A percentile compares a stretch with the other conserved stretches of the same genome.
Evolutionary conservation across 2,888 invertebrate genomes (phyloP).

Genomic region (Slavum lentiscoides): DNA sequence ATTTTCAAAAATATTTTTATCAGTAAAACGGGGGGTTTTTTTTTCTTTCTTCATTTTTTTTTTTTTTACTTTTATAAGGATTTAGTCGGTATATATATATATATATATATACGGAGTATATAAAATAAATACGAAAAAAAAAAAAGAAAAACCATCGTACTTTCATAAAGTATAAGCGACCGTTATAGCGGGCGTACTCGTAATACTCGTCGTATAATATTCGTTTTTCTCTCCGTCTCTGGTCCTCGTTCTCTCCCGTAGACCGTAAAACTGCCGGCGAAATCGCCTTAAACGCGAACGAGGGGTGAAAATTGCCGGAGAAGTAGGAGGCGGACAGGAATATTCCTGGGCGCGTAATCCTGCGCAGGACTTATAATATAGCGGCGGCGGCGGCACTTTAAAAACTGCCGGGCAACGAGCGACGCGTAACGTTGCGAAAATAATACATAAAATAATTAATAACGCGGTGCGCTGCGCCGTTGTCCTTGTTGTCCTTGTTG

Average conservation of each 20-base stretch:
- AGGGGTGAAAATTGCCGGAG: conserved; percentile 5
- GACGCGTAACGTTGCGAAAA: conserved; percentile 14
- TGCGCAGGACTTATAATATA: background rate
- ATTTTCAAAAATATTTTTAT: conserved; percentile 24
- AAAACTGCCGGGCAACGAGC: conserved; percentile 12
- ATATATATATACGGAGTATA: too few relatives aligned
- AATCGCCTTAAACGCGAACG: conserved; percentile 33
- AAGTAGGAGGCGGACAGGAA: background rate
- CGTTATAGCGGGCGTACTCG: background rate
- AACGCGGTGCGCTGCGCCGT: background rate
- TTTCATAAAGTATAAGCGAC: conserved; percentile 13
- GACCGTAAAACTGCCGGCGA: conserved; percentile 20
- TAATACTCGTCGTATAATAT: too few relatives aligned
- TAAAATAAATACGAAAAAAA: background rate
- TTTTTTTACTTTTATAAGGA: too few relatives aligned
- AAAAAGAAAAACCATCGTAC: background rate
- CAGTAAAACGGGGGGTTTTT: background rate
- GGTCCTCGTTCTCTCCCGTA: background rate
- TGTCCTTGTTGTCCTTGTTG: background rate
- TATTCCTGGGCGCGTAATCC: conserved; percentile 17
- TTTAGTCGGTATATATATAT: too few relatives aligned
- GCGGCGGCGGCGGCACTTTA: background rate
- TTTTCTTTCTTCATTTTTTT: background rate
- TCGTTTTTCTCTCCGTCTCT: background rate
- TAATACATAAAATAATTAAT: conserved; percentile 32